Evolutionary conservation across 37 sponge, comb jelly and placozoan species (phyloP).

Genomic region (Crambe crambe): DNA sequence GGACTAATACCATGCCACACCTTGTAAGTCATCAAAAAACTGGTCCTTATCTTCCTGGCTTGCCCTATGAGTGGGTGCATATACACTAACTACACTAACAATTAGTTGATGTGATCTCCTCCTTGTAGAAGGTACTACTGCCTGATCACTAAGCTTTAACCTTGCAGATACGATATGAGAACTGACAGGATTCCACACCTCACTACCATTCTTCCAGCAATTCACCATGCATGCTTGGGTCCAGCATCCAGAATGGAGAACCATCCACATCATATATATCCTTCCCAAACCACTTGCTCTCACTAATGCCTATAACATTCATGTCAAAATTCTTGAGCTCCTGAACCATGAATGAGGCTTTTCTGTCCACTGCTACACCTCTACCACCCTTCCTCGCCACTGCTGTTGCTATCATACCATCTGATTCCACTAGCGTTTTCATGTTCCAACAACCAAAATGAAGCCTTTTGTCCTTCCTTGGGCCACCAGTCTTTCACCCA

Average conservation of each 20-base stretch:
- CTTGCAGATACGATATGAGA: conserved; percentile 23
- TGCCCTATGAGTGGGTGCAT: conserved; percentile 43
- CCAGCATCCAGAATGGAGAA: conserved; percentile 1
- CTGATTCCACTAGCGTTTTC: conserved; percentile 8
- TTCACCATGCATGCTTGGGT: not conserved
- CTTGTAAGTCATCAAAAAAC: conserved; percentile 45
- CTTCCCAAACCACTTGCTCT: conserved; percentile 54
- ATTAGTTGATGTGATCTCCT: not conserved
- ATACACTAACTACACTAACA: conserved; percentile 19
- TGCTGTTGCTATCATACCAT: conserved; percentile 19
- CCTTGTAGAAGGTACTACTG: not conserved
- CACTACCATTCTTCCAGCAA: conserved; percentile 13
- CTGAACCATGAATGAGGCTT: conserved; percentile 29
- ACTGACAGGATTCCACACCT: conserved; percentile 20
- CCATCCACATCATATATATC: conserved; percentile 37
- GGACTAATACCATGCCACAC: not conserved
- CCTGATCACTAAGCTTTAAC: conserved; percentile 16
- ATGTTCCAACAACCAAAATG: conserved; percentile 12
- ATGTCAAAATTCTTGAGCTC: conserved; percentile 19
- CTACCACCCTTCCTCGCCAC: not conserved
- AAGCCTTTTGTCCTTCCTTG: not conserved
- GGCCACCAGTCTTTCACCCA: not conserved
- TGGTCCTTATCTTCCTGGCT: conserved; percentile 17
- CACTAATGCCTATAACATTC: conserved; percentile 41
- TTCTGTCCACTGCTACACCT: conserved; percentile 24